A percentile compares a stretch with the other conserved stretches of the same genome.
Evolutionary conservation across 2,113 vertebrate genomes (phyloP).

Genomic region (Gorsachius goisagi): DNA sequence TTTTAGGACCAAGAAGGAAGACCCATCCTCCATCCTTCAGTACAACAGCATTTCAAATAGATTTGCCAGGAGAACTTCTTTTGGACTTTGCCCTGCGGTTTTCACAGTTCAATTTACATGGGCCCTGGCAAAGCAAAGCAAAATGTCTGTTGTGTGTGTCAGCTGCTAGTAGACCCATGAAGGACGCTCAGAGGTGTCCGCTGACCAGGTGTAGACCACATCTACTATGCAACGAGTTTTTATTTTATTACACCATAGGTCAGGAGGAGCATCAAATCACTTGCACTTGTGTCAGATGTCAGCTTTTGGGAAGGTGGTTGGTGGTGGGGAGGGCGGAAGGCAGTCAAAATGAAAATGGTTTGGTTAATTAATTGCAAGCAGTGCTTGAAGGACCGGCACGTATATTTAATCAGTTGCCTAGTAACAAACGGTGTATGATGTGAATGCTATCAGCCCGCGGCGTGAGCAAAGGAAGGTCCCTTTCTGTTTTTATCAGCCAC

Average conservation of each 20-base stretch:
- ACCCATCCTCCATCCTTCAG: not conserved
- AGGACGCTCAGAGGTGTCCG: not conserved
- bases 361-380: conserved; percentile 82
- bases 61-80: not conserved
- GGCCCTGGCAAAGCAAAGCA: not conserved
- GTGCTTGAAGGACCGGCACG: conserved; percentile 77
- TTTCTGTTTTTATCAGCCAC: conserved; percentile 60
- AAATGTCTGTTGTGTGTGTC: not conserved
- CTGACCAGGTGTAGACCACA: not conserved
- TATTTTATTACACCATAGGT: not conserved
- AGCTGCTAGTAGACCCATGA: not conserved
- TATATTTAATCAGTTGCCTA: conserved; percentile 87
- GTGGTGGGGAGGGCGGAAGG: conserved; percentile 49
- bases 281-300: conserved; percentile 44
- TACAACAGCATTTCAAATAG: not conserved
- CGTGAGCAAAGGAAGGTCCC: conserved; percentile 60
- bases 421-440: conserved; percentile 77
- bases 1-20: not conserved
- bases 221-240: not conserved
- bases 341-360: conserved; percentile 78
- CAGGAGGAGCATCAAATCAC: not conserved
- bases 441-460: conserved; percentile 74
- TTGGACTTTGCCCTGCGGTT: not conserved
- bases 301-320: conserved; percentile 37
- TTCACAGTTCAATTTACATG: not conserved